phyloP scores from a whole-genome alignment of 1,140 invertebrate genomes.

The Magallana gigas region DNA sequence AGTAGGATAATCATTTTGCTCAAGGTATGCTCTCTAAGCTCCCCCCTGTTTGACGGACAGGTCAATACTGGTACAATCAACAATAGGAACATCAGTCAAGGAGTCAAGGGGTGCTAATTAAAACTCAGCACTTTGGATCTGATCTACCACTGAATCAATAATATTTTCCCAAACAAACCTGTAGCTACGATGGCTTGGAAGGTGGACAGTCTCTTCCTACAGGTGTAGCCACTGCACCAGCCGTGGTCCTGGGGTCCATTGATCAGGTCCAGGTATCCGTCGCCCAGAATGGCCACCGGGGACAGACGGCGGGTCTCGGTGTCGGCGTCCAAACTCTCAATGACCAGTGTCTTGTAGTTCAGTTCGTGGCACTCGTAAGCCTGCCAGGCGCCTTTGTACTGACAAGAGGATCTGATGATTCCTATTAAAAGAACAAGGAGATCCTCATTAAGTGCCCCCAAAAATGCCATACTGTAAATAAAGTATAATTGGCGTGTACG shows the following conservation, averaged over 20 bases:
- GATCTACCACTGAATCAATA: no score
- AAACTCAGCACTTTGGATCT: no score
- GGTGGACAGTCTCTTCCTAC: constrained; percentile 74
- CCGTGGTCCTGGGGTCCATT: constrained; percentile 78
- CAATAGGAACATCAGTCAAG: no score
- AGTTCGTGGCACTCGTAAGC: constrained; percentile 68
- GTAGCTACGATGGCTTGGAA: constrained; percentile 72
- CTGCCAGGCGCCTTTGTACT: constrained; percentile 62
- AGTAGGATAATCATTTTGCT: no score
- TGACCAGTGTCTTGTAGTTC: constrained; percentile 69
- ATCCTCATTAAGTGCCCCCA: no score
- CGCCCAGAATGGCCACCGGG: constrained; percentile 70
- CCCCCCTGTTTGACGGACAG: no score
- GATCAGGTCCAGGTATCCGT: constrained; percentile 74
- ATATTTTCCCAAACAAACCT: constrained; percentile 55
- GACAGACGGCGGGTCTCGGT: constrained; percentile 75
- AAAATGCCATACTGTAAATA: no score
- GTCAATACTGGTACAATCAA: no score
- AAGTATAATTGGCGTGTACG: no score
- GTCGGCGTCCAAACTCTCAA: constrained; percentile 76
- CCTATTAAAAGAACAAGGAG: constrained; percentile 53
- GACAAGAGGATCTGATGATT: constrained; percentile 64
- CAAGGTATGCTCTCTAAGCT: no score
- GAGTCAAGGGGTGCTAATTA: no score
- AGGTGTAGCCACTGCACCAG: constrained; percentile 77